Percentiles rank a stretch among this genome's conserved stretches.
Evolutionary conservation across 2,888 invertebrate genomes (phyloP).

Genomic region (Papilio elwesi): DNA sequence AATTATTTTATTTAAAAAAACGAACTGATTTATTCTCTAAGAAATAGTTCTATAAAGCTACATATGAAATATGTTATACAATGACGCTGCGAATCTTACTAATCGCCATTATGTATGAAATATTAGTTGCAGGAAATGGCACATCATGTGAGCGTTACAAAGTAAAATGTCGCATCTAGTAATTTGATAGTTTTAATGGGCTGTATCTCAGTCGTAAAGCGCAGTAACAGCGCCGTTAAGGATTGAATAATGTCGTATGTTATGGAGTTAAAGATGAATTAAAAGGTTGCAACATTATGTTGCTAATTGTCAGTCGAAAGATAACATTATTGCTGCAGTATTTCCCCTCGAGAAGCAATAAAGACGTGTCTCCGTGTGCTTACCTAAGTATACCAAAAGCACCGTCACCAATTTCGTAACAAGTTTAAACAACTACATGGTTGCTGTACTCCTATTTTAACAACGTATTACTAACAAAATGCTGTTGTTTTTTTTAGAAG

Average conservation of each 20-base stretch:
- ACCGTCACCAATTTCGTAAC: too few relatives aligned
- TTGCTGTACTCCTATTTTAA: too few relatives aligned
- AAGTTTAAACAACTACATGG: too few relatives aligned
- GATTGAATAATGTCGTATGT: conserved; percentile 17
- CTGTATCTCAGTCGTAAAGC: conserved; percentile 19
- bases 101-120: background rate
- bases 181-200: conserved; percentile 31
- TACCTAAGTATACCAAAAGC: too few relatives aligned
- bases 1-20: too few relatives aligned
- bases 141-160: conserved; percentile 16
- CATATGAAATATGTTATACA: background rate
- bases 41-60: too few relatives aligned
- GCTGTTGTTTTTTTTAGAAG: too few relatives aligned
- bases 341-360: background rate
- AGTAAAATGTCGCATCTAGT: conserved; percentile 36
- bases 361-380: background rate
- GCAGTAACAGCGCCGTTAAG: conserved; percentile 26
- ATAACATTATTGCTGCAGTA: too few relatives aligned
- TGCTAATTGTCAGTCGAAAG: background rate
- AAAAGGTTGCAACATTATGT: background rate
- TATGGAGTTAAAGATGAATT: conserved; percentile 3
- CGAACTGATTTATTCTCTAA: too few relatives aligned
- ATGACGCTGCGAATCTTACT: background rate
- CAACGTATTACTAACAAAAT: too few relatives aligned
- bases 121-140: background rate